Base-by-base conservation (phyloP, 1,140 invertebrate genomes). In the Drosophila nigrodunni region DNA sequence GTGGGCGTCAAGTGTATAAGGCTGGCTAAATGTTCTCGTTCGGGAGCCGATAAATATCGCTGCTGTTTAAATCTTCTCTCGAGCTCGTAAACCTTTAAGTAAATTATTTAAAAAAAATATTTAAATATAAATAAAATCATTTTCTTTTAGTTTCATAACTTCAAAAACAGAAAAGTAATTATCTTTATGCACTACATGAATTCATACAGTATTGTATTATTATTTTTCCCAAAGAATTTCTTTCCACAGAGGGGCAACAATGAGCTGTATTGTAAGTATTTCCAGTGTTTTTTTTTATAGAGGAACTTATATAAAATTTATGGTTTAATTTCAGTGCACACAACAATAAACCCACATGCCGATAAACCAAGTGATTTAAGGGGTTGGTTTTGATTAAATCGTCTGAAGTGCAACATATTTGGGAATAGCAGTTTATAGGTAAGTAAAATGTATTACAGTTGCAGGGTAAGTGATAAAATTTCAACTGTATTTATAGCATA, bases 31-130 rank as follows among this genome's bases (percentile, higher is more conserved):
- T 99, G 97, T 93, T 99, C 98, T 76, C 98, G 93, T 94, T 99
- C 98, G 0, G 98, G 97, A 9, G 98, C 98, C 50, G 97, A 99
- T 67, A 99, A 95, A 93, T 99, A 99, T 95, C 98, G 96, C 93
- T 96, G 96, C 93, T 97, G 96, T 92, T 99, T 98, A 94, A 99
- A 99, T 89, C 98, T 94, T 92, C 98, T 95, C 93, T 99, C 98
- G 91, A 99, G 93, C 94, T 99, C 98, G 94, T 98, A 98, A 41
- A 99, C 98, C 96, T 99, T 93, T 13, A 93, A 93, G n/a, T 30
- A 62, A 21, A 21, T 21, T 1, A 21, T 21, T 21, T 21, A 1
- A 21, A 21, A 21, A 21, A 21, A 1, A 1, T 21, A 21, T 21
- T 21, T 1, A 21, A 21, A 21, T 1, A 21, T 21, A 21, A 21